A percentile compares a stretch with the other conserved stretches of the same genome.
Evolutionary conservation across 2,888 invertebrate species (phyloP).

Genomic region (Hypselothyrea guttata): DNA sequence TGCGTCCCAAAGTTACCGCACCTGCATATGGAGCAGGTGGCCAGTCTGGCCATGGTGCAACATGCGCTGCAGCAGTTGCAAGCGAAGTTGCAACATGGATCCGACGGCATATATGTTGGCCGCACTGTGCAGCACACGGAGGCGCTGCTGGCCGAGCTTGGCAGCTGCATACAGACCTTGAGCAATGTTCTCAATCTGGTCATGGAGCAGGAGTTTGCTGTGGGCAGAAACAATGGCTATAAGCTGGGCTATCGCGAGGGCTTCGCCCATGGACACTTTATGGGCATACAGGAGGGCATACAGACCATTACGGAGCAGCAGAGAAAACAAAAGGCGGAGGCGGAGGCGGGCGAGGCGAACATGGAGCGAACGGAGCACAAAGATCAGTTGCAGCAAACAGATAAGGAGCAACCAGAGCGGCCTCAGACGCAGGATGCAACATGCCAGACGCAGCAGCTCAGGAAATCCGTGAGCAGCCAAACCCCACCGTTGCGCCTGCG

Average conservation of each 20-base stretch:
- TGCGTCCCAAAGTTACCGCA: conserved; percentile 42
- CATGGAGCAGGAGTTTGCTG: conserved; percentile 59
- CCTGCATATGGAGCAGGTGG: conserved; percentile 51
- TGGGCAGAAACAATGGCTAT: conserved; percentile 52
- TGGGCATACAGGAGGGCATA: conserved; percentile 58
- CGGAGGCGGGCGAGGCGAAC: no score
- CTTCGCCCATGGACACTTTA: conserved; percentile 56
- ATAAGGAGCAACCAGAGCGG: not conserved
- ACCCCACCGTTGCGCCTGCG: conserved; percentile 1
- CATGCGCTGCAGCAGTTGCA: conserved; percentile 36
- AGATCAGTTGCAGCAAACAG: not conserved
- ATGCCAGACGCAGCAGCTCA: conserved; percentile 18
- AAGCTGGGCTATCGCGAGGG: conserved; percentile 59
- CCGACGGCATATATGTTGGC: conserved; percentile 9
- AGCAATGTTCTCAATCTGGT: conserved; percentile 56
- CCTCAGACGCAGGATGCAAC: not conserved
- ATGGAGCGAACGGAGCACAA: conserved; percentile 14
- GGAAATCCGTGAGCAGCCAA: conserved; percentile 11
- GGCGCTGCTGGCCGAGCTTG: conserved; percentile 36
- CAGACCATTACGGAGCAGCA: not conserved
- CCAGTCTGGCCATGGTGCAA: conserved; percentile 46
- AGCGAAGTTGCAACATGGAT: conserved; percentile 9
- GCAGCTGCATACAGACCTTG: conserved; percentile 42
- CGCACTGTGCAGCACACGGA: conserved; percentile 23
- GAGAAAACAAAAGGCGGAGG: not conserved